Base-by-base conservation (phyloP, 2,797 vertebrate species). In the Tragopan temminckii region DNA sequence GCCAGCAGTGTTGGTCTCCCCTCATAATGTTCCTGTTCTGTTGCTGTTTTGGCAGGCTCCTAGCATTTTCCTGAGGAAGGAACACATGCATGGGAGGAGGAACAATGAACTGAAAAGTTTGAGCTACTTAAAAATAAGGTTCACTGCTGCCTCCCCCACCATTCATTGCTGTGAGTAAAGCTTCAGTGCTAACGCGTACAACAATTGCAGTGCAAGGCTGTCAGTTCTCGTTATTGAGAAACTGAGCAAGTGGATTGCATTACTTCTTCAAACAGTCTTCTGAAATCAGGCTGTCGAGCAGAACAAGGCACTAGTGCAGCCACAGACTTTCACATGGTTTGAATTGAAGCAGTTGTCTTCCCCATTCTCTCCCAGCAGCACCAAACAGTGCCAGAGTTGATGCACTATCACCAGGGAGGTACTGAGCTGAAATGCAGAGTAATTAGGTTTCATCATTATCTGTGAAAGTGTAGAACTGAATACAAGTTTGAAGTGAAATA, bases 231-330 rank as follows among this genome's bases (percentile, higher is more conserved):
- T 93, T 85, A 69, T 9, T 66, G 58, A 52, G 89, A 75, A 86
- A 43, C 43, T 13, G 63, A 91, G 70, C 45, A 52, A 96, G 84
- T 61, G 77, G 89, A 83, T 85, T 84, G 62, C 88, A 88, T 92
- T 89, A 78, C 69, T 76, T 83, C 79, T 93, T 95, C 93, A 80
- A 69, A 85, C 59, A 66, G 38, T 46, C 67, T 71, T 66, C 80
- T 68, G 66, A 83, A 94, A 85, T 43, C 66, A 78, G 79, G 43
- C 89, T 85, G 66, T 40, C 1, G 14, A 85, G 19, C 81, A 85
- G 84, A 90, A 19, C 52, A 61, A 50, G 75, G 75, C 88, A 93
- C 31, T 33, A 48, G 75, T 80, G 81, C 85, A 91, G 62, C 79
- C 77, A 33, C 3, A 76, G 50, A 42, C 53, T 78, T 61, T 63